Evolutionary conservation across 2,888 invertebrate genomes (phyloP).

Genomic region (Eudasyphora cyanicolor): DNA sequence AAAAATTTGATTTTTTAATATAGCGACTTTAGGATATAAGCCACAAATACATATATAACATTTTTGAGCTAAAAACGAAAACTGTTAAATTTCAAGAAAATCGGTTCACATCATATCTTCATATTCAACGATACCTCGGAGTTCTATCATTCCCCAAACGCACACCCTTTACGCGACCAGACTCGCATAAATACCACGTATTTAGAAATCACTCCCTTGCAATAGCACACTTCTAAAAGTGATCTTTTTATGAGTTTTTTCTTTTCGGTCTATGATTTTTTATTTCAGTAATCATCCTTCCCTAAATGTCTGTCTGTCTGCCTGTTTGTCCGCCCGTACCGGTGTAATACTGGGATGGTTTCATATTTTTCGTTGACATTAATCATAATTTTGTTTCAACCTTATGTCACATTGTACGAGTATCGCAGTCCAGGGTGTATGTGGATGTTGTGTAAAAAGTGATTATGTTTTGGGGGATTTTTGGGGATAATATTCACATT

Average conservation of each 20-base stretch:
- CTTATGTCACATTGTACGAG: constrained; percentile 57
- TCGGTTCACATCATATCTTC: too few relatives aligned
- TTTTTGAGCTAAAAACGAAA: too few relatives aligned
- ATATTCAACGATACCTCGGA: too few relatives aligned
- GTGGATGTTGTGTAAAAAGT: constrained; percentile 61
- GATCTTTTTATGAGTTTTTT: constrained; percentile 31
- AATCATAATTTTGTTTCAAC: constrained; percentile 63
- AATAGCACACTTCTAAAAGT: constrained; percentile 48
- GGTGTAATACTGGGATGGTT: constrained; percentile 30
- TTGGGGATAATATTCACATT: constrained; percentile 48
- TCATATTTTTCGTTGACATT: constrained; percentile 62
- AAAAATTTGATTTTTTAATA: too few relatives aligned
- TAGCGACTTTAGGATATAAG: too few relatives aligned
- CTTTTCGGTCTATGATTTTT: constrained; percentile 8
- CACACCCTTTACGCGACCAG: background rate
- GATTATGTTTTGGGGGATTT: constrained; percentile 59
- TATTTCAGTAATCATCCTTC: background rate
- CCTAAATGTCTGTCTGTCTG: constrained; percentile 41
- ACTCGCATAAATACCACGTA: background rate
- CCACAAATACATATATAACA: too few relatives aligned
- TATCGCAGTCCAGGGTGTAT: too few relatives aligned
- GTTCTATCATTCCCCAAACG: constrained; percentile 27
- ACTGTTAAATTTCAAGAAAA: too few relatives aligned
- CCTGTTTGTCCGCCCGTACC: background rate
- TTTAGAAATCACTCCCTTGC: background rate